Conservation (phyloP, 2,113 vertebrate species). For the Calidris pygmaea region DNA sequence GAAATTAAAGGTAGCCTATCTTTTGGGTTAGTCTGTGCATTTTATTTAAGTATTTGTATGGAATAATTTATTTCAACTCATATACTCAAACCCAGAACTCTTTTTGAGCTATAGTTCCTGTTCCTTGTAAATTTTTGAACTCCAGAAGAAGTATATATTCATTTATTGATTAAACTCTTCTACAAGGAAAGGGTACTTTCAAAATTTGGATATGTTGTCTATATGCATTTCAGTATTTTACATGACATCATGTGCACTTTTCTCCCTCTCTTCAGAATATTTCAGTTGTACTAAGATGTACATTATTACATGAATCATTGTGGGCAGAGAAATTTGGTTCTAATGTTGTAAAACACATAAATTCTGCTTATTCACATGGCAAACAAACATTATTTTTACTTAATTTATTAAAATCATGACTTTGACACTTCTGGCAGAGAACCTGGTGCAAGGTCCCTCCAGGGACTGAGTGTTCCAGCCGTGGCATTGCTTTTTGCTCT, state of each 20-base stretch:
- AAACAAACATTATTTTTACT: background rate
- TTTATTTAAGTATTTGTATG: background rate
- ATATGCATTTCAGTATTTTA: background rate
- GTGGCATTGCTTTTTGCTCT: background rate
- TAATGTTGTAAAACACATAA: background rate
- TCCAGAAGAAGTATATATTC: background rate
- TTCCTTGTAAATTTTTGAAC: background rate
- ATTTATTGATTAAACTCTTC: background rate
- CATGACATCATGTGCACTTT: background rate
- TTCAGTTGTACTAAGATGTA: background rate
- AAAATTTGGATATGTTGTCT: background rate
- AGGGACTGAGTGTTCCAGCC: too few relatives aligned
- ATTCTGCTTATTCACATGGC: background rate
- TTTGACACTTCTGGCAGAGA: background rate
- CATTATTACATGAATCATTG: too few relatives aligned
- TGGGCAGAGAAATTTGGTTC: background rate
- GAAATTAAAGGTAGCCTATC: accelerated
- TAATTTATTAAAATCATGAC: background rate
- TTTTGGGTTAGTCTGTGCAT: background rate
- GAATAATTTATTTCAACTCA: background rate
- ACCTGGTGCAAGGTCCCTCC: accelerated
- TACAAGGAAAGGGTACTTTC: background rate
- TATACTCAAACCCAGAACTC: background rate
- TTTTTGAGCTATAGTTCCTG: background rate
- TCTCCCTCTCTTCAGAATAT: background rate